These are phyloP conservation scores for Glyptemys insculpta DNA, from an alignment of 2,797 vertebrate species.

Conservation along the genomic window DNA sequence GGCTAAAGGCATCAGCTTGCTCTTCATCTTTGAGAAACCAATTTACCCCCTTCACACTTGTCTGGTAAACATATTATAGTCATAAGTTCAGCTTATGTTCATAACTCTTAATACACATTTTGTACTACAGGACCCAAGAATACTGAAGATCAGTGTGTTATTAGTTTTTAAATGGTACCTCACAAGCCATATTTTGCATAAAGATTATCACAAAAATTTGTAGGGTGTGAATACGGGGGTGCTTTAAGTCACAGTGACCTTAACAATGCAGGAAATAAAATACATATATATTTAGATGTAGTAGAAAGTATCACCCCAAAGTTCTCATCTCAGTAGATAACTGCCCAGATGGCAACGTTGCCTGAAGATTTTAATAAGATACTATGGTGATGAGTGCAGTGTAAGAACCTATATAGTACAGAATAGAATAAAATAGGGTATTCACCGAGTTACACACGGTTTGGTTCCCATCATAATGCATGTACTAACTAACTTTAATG, in stretches of 20 bases:
- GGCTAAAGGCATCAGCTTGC: background rate
- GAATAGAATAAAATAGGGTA: background rate
- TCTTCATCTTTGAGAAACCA: background rate
- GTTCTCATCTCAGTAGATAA: background rate
- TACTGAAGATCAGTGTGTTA: background rate
- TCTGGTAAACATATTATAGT: background rate
- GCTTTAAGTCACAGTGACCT: background rate
- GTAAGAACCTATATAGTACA: background rate
- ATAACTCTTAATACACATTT: background rate
- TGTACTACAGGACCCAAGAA: background rate
- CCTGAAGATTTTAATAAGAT: background rate
- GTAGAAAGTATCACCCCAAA: background rate
- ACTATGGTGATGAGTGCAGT: background rate
- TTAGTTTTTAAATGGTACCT: background rate
- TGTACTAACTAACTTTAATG: background rate
- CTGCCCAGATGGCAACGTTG: conserved; percentile 2
- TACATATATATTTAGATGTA: background rate
- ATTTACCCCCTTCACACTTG: background rate
- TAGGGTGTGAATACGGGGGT: background rate
- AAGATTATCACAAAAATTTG: background rate
- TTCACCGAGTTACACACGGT: background rate
- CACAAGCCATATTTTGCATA: background rate
- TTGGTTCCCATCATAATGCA: background rate
- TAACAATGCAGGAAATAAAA: background rate
- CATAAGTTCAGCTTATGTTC: background rate